A percentile compares a stretch with the other conserved stretches of the same genome.
Conservation (phyloP, 2,113 vertebrate species). For the Colossoma macropomum region DNA sequence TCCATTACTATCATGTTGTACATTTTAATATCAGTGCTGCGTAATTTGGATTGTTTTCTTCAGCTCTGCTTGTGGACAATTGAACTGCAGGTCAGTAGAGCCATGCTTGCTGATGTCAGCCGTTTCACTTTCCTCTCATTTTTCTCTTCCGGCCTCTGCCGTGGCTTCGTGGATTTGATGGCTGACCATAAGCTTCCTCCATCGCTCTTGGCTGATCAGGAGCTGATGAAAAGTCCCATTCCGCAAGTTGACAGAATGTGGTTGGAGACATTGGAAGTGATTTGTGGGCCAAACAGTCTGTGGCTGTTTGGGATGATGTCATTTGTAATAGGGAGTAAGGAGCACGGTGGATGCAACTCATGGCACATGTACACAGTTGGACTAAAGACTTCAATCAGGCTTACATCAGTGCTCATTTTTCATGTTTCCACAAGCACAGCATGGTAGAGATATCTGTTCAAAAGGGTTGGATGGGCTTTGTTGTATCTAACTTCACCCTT, state of each 20-base stretch:
- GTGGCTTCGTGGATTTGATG: conserved; percentile 30
- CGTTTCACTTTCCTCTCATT: conserved; percentile 44
- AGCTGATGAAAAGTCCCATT: conserved; percentile 42
- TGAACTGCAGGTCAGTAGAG: conserved; percentile 38
- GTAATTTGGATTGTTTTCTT: conserved; percentile 40
- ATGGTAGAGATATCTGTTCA: not conserved
- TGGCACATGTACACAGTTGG: not conserved
- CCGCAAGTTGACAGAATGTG: conserved; percentile 24
- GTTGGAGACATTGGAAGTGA: conserved; percentile 30
- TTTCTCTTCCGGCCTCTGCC: conserved; percentile 31
- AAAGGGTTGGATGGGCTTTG: not conserved
- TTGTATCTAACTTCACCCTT: not conserved
- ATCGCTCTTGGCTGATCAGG: conserved; percentile 38
- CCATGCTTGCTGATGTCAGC: conserved; percentile 61
- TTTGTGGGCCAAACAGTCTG: conserved; percentile 25
- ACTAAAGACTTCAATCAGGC: conserved; percentile 6
- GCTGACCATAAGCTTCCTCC: conserved; percentile 40
- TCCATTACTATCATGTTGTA: not conserved
- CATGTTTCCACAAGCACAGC: not conserved
- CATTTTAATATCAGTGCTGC: conserved; percentile 4
- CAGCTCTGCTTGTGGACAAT: conserved; percentile 32
- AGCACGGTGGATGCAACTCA: not conserved
- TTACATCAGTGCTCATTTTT: not conserved
- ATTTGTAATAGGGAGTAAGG: conserved; percentile 31
- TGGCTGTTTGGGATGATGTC: conserved; percentile 15